Evolutionary conservation across 2,113 vertebrate genomes (phyloP), one percentile per base, ranked within the genome.

Genomic region (Sakesphorus luctuosus): DNA sequence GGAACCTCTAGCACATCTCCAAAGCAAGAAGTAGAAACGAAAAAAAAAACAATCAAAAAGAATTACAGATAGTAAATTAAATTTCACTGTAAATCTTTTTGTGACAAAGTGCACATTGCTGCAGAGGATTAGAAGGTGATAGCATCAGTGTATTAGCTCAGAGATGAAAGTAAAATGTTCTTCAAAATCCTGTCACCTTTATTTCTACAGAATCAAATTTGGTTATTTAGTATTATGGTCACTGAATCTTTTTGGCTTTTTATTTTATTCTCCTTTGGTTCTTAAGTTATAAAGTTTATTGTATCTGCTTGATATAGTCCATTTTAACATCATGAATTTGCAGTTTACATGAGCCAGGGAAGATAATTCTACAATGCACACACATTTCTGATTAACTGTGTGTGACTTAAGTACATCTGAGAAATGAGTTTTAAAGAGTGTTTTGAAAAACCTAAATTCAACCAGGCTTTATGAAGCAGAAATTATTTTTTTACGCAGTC

Each of bases 341-440:
- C 86, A 93, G 94, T 97, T 97, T 96, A 91, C 79, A 80, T 71
- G 92, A 95, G 93, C 87, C 80, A 83, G 81, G 79, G 80, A 92
- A 96, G 87, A 96, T 94, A 97, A 97, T 96, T 97, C 95, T 96
- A 96, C 93, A 94, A 62, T 17, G 17, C 74, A 69, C 92, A 67
- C 79, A 47, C 59, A 87, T 49, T 97, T 96, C 91, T 97, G 96
- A 97, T 97, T 96, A 97, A 97, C 88, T 87, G 86, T 91, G 84
- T 95, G 93, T 96, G 97, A 96, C 93, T 96, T 95, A 92, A 97
- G 92, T 75, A 96, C 88, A 96, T 97, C 86, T 94, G 56, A 40
- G 62, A 93, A 98, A 97, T 61, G 69, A 84, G 73, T 94, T 95
- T 96, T 93, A 96, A 95, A 88, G 77, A 92, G 35, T 76, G 68